phyloP scores from a whole-genome alignment of 2,113 vertebrate genomes.

The Choloepus hoffmanni region DNA sequence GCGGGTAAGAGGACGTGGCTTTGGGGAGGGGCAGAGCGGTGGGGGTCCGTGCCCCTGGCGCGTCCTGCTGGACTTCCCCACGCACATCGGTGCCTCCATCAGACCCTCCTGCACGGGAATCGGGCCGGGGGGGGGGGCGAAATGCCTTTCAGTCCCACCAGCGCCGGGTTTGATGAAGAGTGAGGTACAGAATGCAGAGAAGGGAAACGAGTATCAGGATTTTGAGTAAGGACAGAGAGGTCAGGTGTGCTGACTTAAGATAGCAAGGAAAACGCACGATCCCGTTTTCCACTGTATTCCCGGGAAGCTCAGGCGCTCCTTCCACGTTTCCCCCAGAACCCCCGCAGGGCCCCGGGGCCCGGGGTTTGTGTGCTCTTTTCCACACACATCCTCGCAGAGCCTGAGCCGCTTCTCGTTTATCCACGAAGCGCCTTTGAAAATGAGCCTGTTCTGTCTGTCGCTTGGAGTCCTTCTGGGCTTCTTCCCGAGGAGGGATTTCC shows the following conservation, averaged over 20 bases:
- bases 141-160: not conserved
- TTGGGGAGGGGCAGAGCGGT: accelerated
- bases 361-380: accelerated
- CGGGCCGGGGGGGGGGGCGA: not conserved
- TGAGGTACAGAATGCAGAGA: not conserved
- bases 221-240: not conserved
- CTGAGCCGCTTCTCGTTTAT: not conserved
- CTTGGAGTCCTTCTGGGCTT: not conserved
- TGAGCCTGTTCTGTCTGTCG: not conserved
- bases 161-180: not conserved
- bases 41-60: accelerated
- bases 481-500: not conserved
- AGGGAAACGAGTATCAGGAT: not conserved
- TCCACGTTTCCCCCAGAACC: not conserved
- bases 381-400: not conserved
- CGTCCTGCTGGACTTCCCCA: not conserved
- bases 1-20: constrained; percentile 88
- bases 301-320: not conserved
- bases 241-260: not conserved
- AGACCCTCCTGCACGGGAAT: not conserved
- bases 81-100: accelerated
- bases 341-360: not conserved
- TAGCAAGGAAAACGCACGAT: not conserved
- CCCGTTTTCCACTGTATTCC: not conserved
- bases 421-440: not conserved